Evolutionary conservation across 2,888 invertebrate genomes (phyloP).

Genomic region (Leptothorax acervorum): DNA sequence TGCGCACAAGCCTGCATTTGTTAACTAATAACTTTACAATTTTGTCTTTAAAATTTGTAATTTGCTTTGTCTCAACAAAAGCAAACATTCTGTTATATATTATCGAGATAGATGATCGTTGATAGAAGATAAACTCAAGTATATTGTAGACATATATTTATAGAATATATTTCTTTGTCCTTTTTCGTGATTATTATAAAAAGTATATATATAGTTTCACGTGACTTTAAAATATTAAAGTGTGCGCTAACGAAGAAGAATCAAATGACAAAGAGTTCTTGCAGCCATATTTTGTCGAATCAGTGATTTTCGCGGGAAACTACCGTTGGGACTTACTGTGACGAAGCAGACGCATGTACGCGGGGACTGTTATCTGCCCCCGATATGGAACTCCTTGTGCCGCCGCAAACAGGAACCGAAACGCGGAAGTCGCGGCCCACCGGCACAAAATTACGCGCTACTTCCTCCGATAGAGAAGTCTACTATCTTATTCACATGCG

Average conservation of each 20-base stretch:
- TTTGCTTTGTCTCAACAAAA: not conserved
- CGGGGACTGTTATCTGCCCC: conserved; percentile 71
- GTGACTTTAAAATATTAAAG: not conserved
- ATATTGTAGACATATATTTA: not conserved
- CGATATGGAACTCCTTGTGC: conserved; percentile 53
- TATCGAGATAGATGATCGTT: not conserved
- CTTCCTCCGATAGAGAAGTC: conserved; percentile 63
- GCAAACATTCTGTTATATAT: not conserved
- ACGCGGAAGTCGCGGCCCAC: conserved; percentile 56
- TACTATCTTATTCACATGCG: conserved; percentile 51
- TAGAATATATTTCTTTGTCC: not conserved
- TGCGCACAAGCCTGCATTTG: too few relatives aligned
- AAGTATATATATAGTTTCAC: not conserved
- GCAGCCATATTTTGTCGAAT: not conserved
- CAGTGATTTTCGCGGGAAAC: not conserved
- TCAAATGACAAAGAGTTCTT: not conserved
- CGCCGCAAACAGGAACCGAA: conserved; percentile 55
- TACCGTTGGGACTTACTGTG: not conserved
- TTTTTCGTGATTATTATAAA: not conserved
- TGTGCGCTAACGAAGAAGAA: not conserved
- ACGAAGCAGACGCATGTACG: not conserved
- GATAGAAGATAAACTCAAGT: not conserved
- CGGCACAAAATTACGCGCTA: conserved; percentile 38
- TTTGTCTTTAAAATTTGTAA: not conserved
- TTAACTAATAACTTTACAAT: too few relatives aligned